Base-by-base conservation (phyloP, 2,888 invertebrate species). In the Argyresthia goedartella region DNA sequence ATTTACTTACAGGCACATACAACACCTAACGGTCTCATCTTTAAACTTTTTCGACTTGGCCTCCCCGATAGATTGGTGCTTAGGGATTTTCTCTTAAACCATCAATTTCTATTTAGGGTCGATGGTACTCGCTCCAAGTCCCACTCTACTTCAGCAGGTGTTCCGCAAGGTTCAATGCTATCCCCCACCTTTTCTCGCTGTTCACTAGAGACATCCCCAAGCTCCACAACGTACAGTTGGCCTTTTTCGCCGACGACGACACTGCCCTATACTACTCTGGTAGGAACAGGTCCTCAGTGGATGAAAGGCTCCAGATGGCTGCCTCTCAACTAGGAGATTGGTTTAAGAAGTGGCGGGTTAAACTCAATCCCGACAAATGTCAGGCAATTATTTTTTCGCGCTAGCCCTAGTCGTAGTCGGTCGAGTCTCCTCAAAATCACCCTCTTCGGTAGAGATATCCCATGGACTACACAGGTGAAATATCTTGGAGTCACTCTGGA, bases 11-110 rank as follows among this genome's bases (percentile, higher is more conserved):
- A n/a, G n/a, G n/a, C n/a, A n/a, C 6, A 4, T 41, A 13, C n/a
- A n/a, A n/a, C n/a, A n/a, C 51, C 52, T 34, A 45, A 45, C 14
- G 53, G 56, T 14, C 46, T 54, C 25, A 13, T 54, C 8, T 57
- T 50, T 39, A 56, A 55, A 51, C 48, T 55, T 8, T 41, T 44
- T 50, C 15, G 35, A 1, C 7, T 52, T 1, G 53, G 48, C 1
- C 36, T 53, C 42, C 53, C 55, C 10, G 53, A 54, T 35, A 16
- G 53, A 16, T 44, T 43, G 6, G 43, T 43, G 8, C 43, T 43
- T 10, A 43, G 43, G 13, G 13, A 43, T 43, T 43, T n/a, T 13
- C 43, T 43, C n/a, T 6, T 6, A n/a, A 6, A 13, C n/a, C 11
- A n/a, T 6, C 13, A n/a, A 10, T 43, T 43, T 43, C 11, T 8